These are phyloP conservation scores for Philypnodon macrostomus DNA, from an alignment of 2,797 vertebrate genomes.

Conservation along the genomic window DNA sequence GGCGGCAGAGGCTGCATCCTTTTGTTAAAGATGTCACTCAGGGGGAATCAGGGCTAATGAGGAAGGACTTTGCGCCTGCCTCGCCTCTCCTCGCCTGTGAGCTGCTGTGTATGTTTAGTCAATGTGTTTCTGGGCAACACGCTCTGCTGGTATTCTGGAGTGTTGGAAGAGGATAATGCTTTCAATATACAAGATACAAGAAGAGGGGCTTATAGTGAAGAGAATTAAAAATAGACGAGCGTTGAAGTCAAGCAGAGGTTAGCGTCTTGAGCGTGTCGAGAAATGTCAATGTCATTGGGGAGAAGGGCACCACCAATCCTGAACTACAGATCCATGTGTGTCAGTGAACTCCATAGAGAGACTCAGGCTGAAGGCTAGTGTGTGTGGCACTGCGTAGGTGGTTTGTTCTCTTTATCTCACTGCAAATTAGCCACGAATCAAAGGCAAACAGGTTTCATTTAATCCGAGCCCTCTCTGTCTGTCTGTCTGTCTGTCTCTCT, in stretches of 20 bases:
- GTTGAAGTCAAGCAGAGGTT: constrained; percentile 50
- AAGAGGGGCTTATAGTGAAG: constrained; percentile 15
- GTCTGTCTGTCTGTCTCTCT: too few species aligned
- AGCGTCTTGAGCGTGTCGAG: constrained; percentile 43
- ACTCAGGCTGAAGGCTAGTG: constrained; percentile 46
- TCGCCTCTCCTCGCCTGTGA: constrained; percentile 44
- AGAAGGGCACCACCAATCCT: constrained; percentile 36
- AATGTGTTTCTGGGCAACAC: constrained; percentile 53
- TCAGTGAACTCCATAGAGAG: constrained; percentile 48
- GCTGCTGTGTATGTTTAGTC: constrained; percentile 28
- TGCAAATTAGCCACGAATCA: constrained; percentile 72
- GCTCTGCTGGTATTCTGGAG: constrained; percentile 51
- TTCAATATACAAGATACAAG: constrained; percentile 30
- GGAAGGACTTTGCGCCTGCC: constrained; percentile 71
- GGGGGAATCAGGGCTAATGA: constrained; percentile 79
- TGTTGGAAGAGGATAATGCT: constrained; percentile 26
- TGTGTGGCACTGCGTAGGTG: constrained; percentile 59
- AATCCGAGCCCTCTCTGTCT: constrained; percentile 60
- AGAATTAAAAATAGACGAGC: constrained; percentile 48
- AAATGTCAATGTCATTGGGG: constrained; percentile 58
- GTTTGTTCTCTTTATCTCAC: constrained; percentile 67
- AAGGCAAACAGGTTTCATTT: constrained; percentile 70
- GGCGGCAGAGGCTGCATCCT: constrained; percentile 78
- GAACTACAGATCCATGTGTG: constrained; percentile 36
- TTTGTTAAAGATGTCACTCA: constrained; percentile 80